phyloP scores from a whole-genome alignment of 2,888 invertebrate genomes.

The Gastrophysa polygoni region DNA sequence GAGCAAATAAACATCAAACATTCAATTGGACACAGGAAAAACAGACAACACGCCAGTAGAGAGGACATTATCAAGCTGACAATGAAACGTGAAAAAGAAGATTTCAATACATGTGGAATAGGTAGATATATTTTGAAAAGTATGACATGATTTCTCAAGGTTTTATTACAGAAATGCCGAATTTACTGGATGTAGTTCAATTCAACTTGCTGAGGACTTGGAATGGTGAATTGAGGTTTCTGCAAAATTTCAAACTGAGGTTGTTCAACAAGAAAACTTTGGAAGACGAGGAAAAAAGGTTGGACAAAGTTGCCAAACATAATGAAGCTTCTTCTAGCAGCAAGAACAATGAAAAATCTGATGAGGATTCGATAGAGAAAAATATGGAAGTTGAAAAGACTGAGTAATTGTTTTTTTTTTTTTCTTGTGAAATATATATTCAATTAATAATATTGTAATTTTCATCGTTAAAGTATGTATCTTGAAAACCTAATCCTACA shows the following conservation, averaged over 20 bases:
- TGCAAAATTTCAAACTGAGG: constrained; percentile 71
- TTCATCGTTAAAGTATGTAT: neutral
- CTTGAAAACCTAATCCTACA: neutral
- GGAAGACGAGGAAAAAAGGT: constrained; percentile 31
- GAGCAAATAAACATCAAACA: constrained; percentile 70
- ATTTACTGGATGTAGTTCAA: constrained; percentile 67
- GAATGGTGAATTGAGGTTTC: constrained; percentile 70
- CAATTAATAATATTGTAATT: neutral
- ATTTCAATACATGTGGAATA: constrained; percentile 78
- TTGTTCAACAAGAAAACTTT: constrained; percentile 60
- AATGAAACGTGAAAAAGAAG: constrained; percentile 72
- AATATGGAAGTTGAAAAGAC: constrained; percentile 20
- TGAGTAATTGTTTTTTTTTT: neutral
- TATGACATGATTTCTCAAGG: no score
- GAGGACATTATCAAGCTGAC: constrained; percentile 81
- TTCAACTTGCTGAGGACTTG: constrained; percentile 67
- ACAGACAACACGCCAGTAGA: constrained; percentile 79
- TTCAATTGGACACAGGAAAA: constrained; percentile 75
- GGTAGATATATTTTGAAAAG: no score
- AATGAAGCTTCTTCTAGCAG: neutral
- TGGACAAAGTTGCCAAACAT: constrained; percentile 4
- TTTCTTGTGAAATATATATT: neutral
- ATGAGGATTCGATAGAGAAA: neutral
- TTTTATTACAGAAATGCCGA: constrained; percentile 68
- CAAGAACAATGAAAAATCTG: neutral